phyloP scores from a whole-genome alignment of 2,797 vertebrate genomes.

The Poeciliopsis presidionis region DNA sequence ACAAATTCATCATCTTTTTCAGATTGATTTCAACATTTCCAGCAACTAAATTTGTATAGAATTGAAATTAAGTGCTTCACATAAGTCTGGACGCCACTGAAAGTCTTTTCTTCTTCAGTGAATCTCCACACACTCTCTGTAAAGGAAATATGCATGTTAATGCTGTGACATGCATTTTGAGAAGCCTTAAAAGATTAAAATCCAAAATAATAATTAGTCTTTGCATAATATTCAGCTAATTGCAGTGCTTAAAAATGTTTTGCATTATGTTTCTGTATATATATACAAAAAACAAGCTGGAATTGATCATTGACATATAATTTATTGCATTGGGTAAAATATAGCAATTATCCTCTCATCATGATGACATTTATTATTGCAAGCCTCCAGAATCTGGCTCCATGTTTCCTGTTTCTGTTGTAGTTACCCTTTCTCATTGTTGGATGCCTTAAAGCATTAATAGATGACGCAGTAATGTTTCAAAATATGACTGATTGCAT shows the following conservation, averaged over 20 bases:
- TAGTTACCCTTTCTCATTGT: not conserved
- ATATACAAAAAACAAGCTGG: not conserved
- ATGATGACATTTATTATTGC: not conserved
- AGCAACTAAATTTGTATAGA: not conserved
- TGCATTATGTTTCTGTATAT: not conserved
- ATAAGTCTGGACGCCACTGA: not conserved
- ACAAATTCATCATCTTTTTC: not conserved
- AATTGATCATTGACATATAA: not conserved
- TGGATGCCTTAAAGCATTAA: not conserved
- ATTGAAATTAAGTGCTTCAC: not conserved
- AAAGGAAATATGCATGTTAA: not conserved
- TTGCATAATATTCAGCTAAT: not conserved
- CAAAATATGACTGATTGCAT: not conserved
- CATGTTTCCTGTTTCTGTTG: not conserved
- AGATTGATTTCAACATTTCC: not conserved
- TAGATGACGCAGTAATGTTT: not conserved
- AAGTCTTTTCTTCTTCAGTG: not conserved
- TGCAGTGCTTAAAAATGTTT: not conserved
- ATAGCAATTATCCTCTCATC: not conserved
- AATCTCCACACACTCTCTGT: not conserved
- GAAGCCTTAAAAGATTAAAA: not conserved
- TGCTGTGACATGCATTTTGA: not conserved
- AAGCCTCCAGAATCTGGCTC: not conserved
- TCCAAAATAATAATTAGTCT: not conserved
- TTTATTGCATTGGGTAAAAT: not conserved